Evolutionary conservation across 2,888 invertebrate species (phyloP).

Genomic region (Omphaloscelis lunosa): DNA sequence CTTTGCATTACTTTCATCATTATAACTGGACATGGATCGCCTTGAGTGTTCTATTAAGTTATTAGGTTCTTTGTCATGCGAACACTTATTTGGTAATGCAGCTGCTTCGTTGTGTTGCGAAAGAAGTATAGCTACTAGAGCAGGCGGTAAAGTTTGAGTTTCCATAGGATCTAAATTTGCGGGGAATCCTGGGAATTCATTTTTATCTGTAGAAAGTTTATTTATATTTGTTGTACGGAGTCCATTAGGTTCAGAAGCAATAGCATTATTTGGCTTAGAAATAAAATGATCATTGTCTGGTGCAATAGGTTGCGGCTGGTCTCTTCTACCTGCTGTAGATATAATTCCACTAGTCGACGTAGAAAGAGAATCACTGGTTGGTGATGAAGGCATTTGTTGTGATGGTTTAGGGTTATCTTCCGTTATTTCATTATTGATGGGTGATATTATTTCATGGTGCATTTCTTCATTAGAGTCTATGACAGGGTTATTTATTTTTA

Average conservation of each 20-base stretch:
- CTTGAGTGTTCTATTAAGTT: conserved; percentile 39
- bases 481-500: conserved; percentile 42
- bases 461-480: conserved; percentile 54
- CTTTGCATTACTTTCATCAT: conserved; percentile 25
- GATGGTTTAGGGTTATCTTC: conserved; percentile 13
- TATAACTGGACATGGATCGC: conserved; percentile 58
- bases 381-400: neutral
- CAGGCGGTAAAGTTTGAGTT: conserved; percentile 12
- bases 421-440: conserved; percentile 25
- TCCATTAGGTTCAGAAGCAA: conserved; percentile 12
- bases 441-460: conserved; percentile 39
- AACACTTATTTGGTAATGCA: conserved; percentile 50
- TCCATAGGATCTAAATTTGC: neutral
- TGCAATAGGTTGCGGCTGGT: neutral
- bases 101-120: conserved; percentile 13
- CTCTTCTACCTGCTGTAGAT: conserved; percentile 4
- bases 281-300: conserved; percentile 7
- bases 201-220: neutral
- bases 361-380: conserved; percentile 20
- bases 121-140: conserved; percentile 4
- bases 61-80: conserved; percentile 21
- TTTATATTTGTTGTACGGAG: neutral
- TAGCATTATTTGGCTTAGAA: conserved; percentile 9
- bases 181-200: neutral
- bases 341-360: neutral